phyloP scores from a whole-genome alignment of 1,140 invertebrate species.

The Helicoverpa armigera region DNA sequence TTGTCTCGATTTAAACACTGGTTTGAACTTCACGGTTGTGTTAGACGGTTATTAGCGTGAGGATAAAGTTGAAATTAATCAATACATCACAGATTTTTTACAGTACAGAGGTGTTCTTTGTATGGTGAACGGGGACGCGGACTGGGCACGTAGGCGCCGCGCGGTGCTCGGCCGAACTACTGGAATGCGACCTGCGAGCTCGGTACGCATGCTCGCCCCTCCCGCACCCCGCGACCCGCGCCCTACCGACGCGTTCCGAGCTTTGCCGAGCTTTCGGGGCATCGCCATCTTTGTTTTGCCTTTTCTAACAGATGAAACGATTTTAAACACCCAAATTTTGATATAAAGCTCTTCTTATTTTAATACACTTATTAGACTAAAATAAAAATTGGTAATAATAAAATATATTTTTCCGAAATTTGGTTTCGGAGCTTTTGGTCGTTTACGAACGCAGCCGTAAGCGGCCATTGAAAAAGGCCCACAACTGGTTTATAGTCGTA shows the following conservation, averaged over 20 bases:
- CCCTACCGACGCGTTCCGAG: slow-evolving; percentile 72
- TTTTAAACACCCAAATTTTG: not conserved
- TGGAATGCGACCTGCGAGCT: slow-evolving; percentile 76
- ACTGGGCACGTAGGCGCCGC: slow-evolving; percentile 68
- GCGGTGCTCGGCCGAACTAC: slow-evolving; percentile 79
- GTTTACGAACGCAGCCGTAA: slow-evolving; percentile 52
- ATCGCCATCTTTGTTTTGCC: slow-evolving; percentile 58
- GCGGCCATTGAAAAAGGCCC: slow-evolving; percentile 54
- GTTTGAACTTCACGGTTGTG: slow-evolving; percentile 24
- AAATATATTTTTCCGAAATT: slow-evolving; percentile 23
- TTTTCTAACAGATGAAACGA: not conserved
- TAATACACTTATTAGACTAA: not conserved
- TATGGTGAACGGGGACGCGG: slow-evolving; percentile 78
- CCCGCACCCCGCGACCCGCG: slow-evolving; percentile 52
- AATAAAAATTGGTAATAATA: not conserved
- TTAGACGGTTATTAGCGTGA: slow-evolving; percentile 63
- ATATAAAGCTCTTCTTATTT: not conserved
- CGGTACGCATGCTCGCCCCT: slow-evolving; percentile 77
- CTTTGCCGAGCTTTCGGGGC: slow-evolving; percentile 62
- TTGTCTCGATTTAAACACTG: slow-evolving; percentile 31
- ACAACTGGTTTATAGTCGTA: slow-evolving; percentile 49
- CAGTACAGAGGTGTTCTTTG: slow-evolving; percentile 85
- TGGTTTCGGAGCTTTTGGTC: slow-evolving; percentile 37
- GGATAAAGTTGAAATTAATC: slow-evolving; percentile 84
- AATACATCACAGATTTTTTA: slow-evolving; percentile 87